Evolutionary conservation across 1,140 invertebrate genomes (phyloP), one percentile per base, ranked within the genome.

Genomic region (Drosophila paulistorum): DNA sequence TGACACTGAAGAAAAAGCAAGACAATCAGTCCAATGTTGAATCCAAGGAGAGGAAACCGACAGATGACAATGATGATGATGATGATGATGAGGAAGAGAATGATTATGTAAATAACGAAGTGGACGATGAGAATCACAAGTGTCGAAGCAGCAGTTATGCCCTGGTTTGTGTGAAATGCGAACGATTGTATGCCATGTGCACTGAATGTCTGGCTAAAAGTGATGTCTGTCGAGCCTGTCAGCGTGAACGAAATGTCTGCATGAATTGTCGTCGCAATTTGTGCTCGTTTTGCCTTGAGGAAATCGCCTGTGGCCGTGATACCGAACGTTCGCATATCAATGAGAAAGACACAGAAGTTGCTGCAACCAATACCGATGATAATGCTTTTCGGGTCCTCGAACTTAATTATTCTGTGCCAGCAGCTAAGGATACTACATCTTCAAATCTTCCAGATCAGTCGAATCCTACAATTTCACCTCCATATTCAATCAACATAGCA

Each of bases 221-320:
- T 35, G 81, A 85, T 54, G 79, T 90, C 7, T 91, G 90, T 23
- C 70, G 79, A 3, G 74, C 77, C 10, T 91, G 90, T 42, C 90
- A 91, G 57, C 76, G 75, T 6, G 89, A 90, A 39, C 79, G 89
- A 1, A 91, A 91, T 75, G 75, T 90, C 37, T 91, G 90, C 62
- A 89, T 90, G 82, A 86, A 77, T 33, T 91, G 90, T 35, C 81
- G 87, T 2, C 76, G 82, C 0, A 90, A 79, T 65, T 64, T 91
- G 55, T 91, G 89, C 45, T 86, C 85, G 1, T 90, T 90, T 77
- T 91, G 90, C 65, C 45, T 91, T 9, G 90, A 91, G 11, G 86
- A 91, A 60, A 76, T 91, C 7, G 90, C 90, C 20, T 83, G 77
- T 35, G 83, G 90, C 37, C 70, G 74, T 20, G 81, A 91, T 63